phyloP scores from a whole-genome alignment of 2,888 invertebrate species.

The Salpingus planirostris region DNA sequence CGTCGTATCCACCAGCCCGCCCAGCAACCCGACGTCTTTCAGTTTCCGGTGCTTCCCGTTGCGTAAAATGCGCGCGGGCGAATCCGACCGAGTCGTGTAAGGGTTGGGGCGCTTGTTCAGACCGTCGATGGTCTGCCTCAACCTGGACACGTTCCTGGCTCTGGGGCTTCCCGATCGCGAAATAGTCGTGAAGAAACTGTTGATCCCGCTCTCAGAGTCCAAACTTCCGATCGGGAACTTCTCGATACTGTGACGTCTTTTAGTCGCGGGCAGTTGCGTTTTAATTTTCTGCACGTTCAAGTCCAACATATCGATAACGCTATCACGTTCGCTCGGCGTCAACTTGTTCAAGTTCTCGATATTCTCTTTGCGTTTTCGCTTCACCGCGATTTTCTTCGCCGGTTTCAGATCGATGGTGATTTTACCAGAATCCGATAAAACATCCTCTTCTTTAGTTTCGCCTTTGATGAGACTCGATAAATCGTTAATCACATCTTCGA shows the following conservation, averaged over 20 bases:
- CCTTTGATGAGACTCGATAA: slow-evolving; percentile 28
- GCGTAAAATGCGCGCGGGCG: slow-evolving; percentile 50
- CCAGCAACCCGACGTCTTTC: slow-evolving; percentile 48
- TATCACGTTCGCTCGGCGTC: slow-evolving; percentile 31
- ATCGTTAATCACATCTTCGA: slow-evolving; percentile 38
- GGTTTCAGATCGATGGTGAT: slow-evolving; percentile 17
- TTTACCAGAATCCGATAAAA: slow-evolving; percentile 21
- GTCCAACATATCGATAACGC: slow-evolving; percentile 38
- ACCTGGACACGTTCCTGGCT: slow-evolving; percentile 27
- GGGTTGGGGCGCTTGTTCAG: slow-evolving; percentile 39
- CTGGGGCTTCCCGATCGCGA: slow-evolving; percentile 34
- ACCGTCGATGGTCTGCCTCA: slow-evolving; percentile 29
- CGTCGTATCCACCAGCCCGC: slow-evolving; percentile 47
- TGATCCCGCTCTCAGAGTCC: slow-evolving; percentile 16
- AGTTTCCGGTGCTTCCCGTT: slow-evolving; percentile 59
- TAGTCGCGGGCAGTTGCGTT: slow-evolving; percentile 20
- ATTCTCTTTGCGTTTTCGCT: background rate
- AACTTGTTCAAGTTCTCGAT: slow-evolving; percentile 17
- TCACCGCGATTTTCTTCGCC: slow-evolving; percentile 32
- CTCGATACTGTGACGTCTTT: slow-evolving; percentile 39
- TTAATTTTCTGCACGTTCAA: slow-evolving; percentile 34
- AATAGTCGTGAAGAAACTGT: slow-evolving; percentile 26
- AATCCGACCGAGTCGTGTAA: slow-evolving; percentile 53
- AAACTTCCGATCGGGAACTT: slow-evolving; percentile 31
- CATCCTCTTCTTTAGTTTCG: slow-evolving; percentile 28